Evolutionary conservation across 2,113 vertebrate species (phyloP).

Genomic region (Chaenogobius annularis): DNA sequence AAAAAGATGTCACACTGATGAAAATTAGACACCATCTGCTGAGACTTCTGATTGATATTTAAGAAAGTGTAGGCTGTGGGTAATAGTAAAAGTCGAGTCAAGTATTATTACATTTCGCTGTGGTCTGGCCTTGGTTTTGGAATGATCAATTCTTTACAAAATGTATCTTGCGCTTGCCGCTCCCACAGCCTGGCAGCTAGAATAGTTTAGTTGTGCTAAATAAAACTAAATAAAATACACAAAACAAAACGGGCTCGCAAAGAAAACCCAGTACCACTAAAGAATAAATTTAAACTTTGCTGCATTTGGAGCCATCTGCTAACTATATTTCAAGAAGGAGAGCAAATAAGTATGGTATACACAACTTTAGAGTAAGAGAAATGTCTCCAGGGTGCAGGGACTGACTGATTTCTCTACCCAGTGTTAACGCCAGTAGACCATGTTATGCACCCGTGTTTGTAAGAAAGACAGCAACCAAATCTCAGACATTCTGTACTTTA

Average conservation of each 20-base stretch:
- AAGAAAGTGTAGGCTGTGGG: neutral
- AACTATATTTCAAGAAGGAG: neutral
- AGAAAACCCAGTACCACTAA: neutral
- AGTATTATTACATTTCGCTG: neutral
- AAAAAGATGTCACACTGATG: neutral
- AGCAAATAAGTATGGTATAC: neutral
- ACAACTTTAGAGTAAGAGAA: neutral
- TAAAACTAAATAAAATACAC: neutral
- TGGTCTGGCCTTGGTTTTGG: neutral
- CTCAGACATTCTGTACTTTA: neutral
- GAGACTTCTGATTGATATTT: slow-evolving; percentile 25
- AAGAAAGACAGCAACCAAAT: neutral
- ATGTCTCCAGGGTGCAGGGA: neutral
- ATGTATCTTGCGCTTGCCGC: neutral
- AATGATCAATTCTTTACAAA: neutral
- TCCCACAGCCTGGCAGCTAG: neutral
- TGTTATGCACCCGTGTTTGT: neutral
- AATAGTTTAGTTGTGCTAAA: neutral
- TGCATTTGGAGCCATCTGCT: neutral
- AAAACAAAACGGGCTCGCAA: neutral
- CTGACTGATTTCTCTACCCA: neutral
- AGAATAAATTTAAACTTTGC: neutral
- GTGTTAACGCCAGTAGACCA: neutral
- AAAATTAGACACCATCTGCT: slow-evolving; percentile 1
- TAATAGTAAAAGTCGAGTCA: neutral